phyloP scores from a whole-genome alignment of 2,888 invertebrate species.

The Cybosia mesomella region DNA sequence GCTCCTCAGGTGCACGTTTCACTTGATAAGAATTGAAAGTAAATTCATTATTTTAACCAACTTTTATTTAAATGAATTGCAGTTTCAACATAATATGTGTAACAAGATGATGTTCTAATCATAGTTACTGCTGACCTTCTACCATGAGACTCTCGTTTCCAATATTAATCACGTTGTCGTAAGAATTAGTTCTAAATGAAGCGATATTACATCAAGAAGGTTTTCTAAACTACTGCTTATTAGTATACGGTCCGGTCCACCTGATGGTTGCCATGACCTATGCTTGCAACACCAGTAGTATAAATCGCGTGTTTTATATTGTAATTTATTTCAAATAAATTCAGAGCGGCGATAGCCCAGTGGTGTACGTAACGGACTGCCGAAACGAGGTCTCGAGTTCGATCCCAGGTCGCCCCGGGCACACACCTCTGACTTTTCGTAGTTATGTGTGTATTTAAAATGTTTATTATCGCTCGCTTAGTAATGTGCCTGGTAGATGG shows the following conservation, averaged over 20 bases:
- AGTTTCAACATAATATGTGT: conserved; percentile 2
- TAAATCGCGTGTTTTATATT: neutral
- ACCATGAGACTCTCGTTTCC: neutral
- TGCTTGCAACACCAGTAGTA: neutral
- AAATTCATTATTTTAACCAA: neutral
- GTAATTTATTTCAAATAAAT: neutral
- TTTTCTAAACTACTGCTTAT: neutral
- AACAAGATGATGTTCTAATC: conserved; percentile 6
- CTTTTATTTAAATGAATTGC: neutral
- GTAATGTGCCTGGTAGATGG: too few relatives aligned
- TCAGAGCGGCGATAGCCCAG: too few relatives aligned
- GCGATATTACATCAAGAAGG: neutral
- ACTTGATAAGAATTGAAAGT: neutral
- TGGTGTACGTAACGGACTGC: too few relatives aligned
- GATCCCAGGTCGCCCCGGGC: too few relatives aligned
- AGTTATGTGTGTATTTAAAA: too few relatives aligned
- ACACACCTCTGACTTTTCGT: too few relatives aligned
- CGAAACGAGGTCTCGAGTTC: too few relatives aligned
- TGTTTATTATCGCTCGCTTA: too few relatives aligned
- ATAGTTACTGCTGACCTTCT: conserved; percentile 7
- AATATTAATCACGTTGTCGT: neutral
- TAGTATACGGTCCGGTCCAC: neutral
- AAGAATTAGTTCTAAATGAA: neutral
- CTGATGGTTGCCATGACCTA: neutral
- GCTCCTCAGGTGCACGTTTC: neutral